Percentiles rank a stretch among this genome's conserved stretches.
phyloP scores from a whole-genome alignment of 2,113 vertebrate genomes.

The Cephalopterus ornatus region DNA sequence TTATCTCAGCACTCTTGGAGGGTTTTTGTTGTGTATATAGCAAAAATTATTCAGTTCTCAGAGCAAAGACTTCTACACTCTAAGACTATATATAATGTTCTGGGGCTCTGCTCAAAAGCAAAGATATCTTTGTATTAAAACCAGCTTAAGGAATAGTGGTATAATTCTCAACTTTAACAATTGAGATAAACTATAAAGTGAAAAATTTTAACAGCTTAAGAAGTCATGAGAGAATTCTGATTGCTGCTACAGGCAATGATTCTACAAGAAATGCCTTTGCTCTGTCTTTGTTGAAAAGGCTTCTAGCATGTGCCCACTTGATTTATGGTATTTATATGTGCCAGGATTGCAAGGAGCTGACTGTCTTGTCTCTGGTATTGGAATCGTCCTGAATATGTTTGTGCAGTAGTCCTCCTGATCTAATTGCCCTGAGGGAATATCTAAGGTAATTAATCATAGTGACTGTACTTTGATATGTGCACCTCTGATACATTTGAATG shows the following conservation, averaged over 20 bases:
- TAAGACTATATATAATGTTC: background rate
- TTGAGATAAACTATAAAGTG: background rate
- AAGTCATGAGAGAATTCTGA: background rate
- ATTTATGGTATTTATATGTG: background rate
- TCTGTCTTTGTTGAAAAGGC: background rate
- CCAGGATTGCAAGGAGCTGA: background rate
- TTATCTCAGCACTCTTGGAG: background rate
- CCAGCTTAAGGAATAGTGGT: background rate
- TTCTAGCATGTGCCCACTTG: background rate
- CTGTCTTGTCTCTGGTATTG: background rate
- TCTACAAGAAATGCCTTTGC: background rate
- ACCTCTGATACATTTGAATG: conserved; percentile 10
- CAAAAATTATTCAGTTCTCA: background rate
- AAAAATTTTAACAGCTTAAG: background rate
- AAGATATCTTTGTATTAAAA: background rate
- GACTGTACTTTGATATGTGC: background rate
- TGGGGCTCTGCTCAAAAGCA: background rate
- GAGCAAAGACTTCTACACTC: background rate
- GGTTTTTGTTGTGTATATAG: background rate
- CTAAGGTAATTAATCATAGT: conserved; percentile 24
- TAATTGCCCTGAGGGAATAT: background rate
- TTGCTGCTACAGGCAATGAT: background rate
- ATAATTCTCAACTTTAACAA: background rate
- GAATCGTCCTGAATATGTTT: background rate
- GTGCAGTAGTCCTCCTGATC: background rate